A percentile compares a stretch with the other conserved stretches of the same genome.
Conservation (phyloP, 2,113 vertebrate species). For the Chroicocephalus ridibundus region DNA sequence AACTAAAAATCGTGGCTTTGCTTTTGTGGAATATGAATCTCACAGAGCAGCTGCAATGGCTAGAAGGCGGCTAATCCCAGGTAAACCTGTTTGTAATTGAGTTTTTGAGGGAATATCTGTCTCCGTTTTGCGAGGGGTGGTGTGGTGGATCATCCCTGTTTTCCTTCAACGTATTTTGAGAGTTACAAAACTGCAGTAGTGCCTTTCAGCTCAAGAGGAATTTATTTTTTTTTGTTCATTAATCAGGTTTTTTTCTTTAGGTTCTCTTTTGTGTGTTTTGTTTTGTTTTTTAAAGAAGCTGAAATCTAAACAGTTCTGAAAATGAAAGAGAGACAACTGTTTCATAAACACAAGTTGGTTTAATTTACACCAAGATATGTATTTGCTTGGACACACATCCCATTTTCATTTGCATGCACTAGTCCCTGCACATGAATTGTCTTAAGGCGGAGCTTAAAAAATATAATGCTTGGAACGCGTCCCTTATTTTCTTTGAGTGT, state of each 20-base stretch:
- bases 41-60: constrained; percentile 97
- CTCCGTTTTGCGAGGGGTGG: accelerated
- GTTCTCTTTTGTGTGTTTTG: neutral
- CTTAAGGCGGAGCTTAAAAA: neutral
- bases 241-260: neutral
- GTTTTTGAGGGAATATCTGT: neutral
- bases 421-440: neutral
- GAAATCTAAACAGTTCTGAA: neutral
- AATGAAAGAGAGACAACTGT: neutral
- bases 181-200: neutral
- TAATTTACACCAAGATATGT: neutral
- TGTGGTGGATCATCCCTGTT: neutral
- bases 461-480: neutral
- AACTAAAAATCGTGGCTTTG: constrained; percentile 91
- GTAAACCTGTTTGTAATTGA: constrained; percentile 61
- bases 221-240: neutral
- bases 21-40: constrained; percentile 94
- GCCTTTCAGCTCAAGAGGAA: neutral
- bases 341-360: neutral
- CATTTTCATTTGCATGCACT: neutral
- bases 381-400: neutral
- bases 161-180: neutral
- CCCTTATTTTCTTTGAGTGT: neutral
- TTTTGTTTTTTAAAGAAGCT: neutral
- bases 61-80: constrained; percentile 87